Evolutionary conservation across 2,888 invertebrate species (phyloP), one percentile per base, ranked within the genome.

Genomic region (Cephus nigrinus): DNA sequence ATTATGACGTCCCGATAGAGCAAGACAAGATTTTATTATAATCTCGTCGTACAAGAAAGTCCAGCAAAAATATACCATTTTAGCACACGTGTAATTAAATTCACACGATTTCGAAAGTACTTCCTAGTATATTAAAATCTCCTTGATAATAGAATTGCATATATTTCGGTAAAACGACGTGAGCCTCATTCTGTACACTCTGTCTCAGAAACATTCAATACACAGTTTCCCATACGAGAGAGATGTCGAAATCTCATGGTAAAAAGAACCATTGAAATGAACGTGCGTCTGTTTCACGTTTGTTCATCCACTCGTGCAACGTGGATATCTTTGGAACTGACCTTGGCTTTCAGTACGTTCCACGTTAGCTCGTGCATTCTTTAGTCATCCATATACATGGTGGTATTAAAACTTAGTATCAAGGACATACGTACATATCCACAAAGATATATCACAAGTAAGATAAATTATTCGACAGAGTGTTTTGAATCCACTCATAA

Each of bases 21-120:
- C 55, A 23, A 23, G 34, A 71, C 75, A 78, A 75, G 80, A 79
- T 80, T 81, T 80, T 80, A 82, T 80, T 78, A 55, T 55, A 81
- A 83, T 82, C 79, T 78, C 75, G 78, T 78, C 77, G 1, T 73
- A 55, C 74, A 32, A 69, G 12, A 31, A 40, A 32, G 73, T 79
- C 78, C 79, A 80, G 40, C 69, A 79, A 76, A 78, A 80, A 82
- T 82, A 80, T 80, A 80, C 75, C 77, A 82, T 74, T 78, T 78
- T 35, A 80, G 81, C 82, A 80, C 79, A 81, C 80, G 80, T 76
- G 80, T 83, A 83, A 81, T 81, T 82, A 82, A 83, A 82, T 82
- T 80, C 76, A 75, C 76, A 78, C 75, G 78, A 77, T 76, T 76
- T 75, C 77, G 68, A 79, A 79, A 31, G 31, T 31, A 30, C 71